phyloP scores from a whole-genome alignment of 1,140 invertebrate species.

The Aplysia californica region DNA sequence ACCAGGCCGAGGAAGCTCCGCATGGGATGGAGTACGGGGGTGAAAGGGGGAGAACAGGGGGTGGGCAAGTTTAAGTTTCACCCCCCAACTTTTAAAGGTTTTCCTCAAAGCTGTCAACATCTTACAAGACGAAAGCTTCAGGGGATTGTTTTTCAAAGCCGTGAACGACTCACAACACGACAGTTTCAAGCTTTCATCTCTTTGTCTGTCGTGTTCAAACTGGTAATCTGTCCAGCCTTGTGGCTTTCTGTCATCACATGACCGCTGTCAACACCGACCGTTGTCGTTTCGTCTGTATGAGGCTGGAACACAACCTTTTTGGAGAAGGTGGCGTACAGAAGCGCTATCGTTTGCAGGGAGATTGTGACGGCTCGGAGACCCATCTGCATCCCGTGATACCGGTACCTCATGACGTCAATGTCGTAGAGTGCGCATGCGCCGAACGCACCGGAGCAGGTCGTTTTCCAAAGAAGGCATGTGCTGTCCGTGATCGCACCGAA shows the following conservation, averaged over 20 bases:
- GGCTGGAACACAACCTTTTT: background rate
- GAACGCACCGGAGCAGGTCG: slow-evolving; percentile 30
- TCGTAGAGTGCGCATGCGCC: slow-evolving; percentile 34
- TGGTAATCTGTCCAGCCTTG: too few species aligned
- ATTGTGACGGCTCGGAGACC: background rate
- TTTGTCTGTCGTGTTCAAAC: too few species aligned
- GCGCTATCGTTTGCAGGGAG: background rate
- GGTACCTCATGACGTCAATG: slow-evolving; percentile 31
- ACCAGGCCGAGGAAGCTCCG: too few species aligned
- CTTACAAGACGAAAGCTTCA: too few species aligned
- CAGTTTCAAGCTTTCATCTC: too few species aligned
- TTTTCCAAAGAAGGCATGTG: slow-evolving; percentile 38
- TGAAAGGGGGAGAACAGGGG: too few species aligned
- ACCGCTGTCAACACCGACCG: background rate
- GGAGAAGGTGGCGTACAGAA: background rate
- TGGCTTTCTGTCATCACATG: background rate
- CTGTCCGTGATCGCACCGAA: slow-evolving; percentile 43
- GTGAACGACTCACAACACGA: too few species aligned
- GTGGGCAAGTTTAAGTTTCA: too few species aligned
- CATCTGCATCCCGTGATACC: background rate
- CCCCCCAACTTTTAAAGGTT: too few species aligned
- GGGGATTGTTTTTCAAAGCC: too few species aligned
- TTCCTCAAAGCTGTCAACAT: too few species aligned
- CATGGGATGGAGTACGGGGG: too few species aligned
- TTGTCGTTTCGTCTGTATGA: background rate